Evolutionary conservation across 2,113 vertebrate genomes (phyloP).

Genomic region (Oncorhynchus gorbuscha): DNA sequence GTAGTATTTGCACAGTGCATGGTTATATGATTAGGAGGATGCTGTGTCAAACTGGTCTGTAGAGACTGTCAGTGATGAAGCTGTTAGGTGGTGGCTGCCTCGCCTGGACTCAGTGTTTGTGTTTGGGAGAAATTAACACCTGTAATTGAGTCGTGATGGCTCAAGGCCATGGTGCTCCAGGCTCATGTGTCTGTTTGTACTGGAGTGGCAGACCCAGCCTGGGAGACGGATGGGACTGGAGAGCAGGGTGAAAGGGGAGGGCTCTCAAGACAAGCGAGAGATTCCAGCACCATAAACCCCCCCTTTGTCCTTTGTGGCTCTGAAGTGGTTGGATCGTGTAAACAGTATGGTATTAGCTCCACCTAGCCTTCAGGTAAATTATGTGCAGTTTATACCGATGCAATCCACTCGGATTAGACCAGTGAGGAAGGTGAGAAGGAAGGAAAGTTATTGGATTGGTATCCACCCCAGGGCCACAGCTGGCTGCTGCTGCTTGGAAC

Average conservation of each 20-base stretch:
- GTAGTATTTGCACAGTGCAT: not conserved
- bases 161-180: conserved; percentile 50
- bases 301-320: conserved; percentile 10
- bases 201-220: conserved; percentile 39
- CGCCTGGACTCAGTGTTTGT: conserved; percentile 50
- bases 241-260: conserved; percentile 1
- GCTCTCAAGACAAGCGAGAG: not conserved
- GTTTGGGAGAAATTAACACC: conserved; percentile 54
- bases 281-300: not conserved
- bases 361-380: not conserved
- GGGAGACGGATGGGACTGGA: conserved; percentile 33
- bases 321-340: conserved; percentile 27
- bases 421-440: conserved; percentile 22
- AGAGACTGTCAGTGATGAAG: conserved; percentile 34
- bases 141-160: conserved; percentile 66
- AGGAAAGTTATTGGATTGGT: conserved; percentile 37
- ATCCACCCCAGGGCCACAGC: conserved; percentile 58
- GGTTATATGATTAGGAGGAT: not conserved
- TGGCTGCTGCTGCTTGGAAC: conserved; percentile 47
- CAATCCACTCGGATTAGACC: conserved; percentile 20
- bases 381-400: conserved; percentile 4
- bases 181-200: conserved; percentile 23
- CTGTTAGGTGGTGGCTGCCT: conserved; percentile 40
- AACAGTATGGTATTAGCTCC: not conserved
- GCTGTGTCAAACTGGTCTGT: not conserved